These are phyloP conservation scores for Lepeophtheirus salmonis DNA, from an alignment of 1,140 invertebrate genomes.

Conservation along the genomic window DNA sequence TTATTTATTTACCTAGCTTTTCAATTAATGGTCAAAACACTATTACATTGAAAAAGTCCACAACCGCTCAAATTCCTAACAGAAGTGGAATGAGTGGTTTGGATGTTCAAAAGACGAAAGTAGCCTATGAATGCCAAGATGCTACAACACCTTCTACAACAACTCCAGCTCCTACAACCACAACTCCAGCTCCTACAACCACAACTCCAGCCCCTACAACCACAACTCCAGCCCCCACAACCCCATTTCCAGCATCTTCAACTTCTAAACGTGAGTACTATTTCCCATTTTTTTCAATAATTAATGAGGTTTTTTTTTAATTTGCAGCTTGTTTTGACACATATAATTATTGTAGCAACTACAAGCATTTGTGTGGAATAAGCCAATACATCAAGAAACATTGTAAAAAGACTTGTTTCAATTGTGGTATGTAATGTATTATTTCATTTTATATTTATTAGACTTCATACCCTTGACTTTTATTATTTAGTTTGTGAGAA, in stretches of 20 bases:
- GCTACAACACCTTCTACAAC: background rate
- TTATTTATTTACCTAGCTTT: background rate
- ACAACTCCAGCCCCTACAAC: background rate
- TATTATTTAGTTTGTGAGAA: background rate
- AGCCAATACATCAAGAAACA: background rate
- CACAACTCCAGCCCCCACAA: background rate
- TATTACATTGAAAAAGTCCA: background rate
- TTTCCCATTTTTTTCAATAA: background rate
- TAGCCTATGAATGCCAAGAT: background rate
- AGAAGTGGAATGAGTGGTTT: background rate
- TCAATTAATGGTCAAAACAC: background rate
- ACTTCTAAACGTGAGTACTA: too few species aligned
- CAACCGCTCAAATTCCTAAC: background rate
- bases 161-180: background rate
- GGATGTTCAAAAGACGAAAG: background rate
- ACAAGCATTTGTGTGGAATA: background rate
- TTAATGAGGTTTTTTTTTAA: background rate
- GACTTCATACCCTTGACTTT: too few species aligned
- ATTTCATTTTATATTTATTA: background rate
- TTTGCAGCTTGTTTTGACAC: background rate
- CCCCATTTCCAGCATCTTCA: too few species aligned
- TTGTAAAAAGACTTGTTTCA: background rate
- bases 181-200: background rate
- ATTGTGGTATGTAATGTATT: background rate
- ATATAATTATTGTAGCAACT: background rate